phyloP scores from a whole-genome alignment of 2,113 vertebrate species.

The Pimephales promelas region DNA sequence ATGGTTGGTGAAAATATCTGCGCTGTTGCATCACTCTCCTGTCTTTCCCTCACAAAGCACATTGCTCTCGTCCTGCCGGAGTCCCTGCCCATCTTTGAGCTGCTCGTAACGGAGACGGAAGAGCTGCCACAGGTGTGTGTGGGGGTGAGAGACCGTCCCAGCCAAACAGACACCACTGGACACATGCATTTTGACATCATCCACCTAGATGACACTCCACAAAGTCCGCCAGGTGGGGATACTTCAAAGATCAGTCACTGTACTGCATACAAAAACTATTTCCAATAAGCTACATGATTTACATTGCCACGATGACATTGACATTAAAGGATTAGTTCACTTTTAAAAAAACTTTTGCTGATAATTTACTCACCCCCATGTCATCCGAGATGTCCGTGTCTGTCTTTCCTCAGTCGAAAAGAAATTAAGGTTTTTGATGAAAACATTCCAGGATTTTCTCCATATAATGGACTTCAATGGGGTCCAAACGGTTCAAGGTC shows the following conservation, averaged over 20 bases:
- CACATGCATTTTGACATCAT: slow-evolving; percentile 81
- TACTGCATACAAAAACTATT: not conserved
- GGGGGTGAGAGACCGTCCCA: slow-evolving; percentile 42
- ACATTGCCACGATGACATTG: not conserved
- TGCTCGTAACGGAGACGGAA: slow-evolving; percentile 81
- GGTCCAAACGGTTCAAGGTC: too few relatives aligned
- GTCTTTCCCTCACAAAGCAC: slow-evolving; percentile 71
- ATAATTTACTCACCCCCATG: too few relatives aligned
- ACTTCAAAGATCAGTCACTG: not conserved
- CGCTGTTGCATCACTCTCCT: not conserved
- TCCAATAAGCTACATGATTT: not conserved
- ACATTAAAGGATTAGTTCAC: too few relatives aligned
- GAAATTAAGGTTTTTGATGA: too few relatives aligned
- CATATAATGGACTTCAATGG: too few relatives aligned
- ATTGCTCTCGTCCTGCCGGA: slow-evolving; percentile 78
- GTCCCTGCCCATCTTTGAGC: slow-evolving; percentile 80
- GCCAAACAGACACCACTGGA: slow-evolving; percentile 72
- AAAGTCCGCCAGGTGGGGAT: slow-evolving; percentile 40
- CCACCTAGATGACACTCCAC: slow-evolving; percentile 70
- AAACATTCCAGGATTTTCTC: too few relatives aligned
- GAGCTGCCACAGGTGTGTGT: slow-evolving; percentile 76
- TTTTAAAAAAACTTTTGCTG: too few relatives aligned
- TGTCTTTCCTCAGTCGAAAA: too few relatives aligned
- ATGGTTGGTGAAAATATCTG: not conserved
- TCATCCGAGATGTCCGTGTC: too few relatives aligned